A percentile compares a stretch with the other conserved stretches of the same genome.
Conservation (phyloP, 2,113 vertebrate genomes). For the Scytalopus superciliaris region DNA sequence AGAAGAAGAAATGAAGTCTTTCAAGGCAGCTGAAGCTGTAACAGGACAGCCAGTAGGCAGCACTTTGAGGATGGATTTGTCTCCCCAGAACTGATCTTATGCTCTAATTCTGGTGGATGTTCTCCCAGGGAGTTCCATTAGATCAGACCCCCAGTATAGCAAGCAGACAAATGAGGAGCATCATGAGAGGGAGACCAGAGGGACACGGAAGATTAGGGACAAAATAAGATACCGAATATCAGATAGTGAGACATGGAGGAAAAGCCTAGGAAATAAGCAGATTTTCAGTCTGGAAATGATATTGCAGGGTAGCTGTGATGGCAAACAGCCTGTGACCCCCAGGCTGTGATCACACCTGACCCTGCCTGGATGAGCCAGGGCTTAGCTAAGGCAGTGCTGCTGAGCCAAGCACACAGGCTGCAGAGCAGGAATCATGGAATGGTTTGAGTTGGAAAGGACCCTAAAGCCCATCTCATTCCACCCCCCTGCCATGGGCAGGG, state of each 20-base stretch:
- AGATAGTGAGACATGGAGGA: background rate
- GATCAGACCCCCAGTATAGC: constrained; percentile 14
- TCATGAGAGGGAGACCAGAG: background rate
- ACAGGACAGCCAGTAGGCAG: background rate
- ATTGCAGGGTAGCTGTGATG: background rate
- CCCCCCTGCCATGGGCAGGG: background rate
- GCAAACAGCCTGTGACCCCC: background rate
- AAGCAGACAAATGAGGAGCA: background rate
- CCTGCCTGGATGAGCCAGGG: background rate
- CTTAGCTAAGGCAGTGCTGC: background rate
- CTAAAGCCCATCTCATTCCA: background rate
- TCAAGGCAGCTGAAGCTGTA: background rate
- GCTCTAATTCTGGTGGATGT: background rate
- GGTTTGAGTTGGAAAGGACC: background rate
- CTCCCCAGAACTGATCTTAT: background rate
- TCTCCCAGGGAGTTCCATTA: background rate
- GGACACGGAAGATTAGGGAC: background rate
- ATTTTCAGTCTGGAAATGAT: background rate
- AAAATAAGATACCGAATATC: background rate
- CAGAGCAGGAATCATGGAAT: background rate
- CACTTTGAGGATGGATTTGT: background rate
- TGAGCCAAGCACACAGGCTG: background rate
- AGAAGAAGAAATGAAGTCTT: background rate
- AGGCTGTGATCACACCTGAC: background rate
- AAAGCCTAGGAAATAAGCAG: background rate